Evolutionary conservation across 2,797 vertebrate genomes (phyloP).

Genomic region (Mormyrops attenuatus): DNA sequence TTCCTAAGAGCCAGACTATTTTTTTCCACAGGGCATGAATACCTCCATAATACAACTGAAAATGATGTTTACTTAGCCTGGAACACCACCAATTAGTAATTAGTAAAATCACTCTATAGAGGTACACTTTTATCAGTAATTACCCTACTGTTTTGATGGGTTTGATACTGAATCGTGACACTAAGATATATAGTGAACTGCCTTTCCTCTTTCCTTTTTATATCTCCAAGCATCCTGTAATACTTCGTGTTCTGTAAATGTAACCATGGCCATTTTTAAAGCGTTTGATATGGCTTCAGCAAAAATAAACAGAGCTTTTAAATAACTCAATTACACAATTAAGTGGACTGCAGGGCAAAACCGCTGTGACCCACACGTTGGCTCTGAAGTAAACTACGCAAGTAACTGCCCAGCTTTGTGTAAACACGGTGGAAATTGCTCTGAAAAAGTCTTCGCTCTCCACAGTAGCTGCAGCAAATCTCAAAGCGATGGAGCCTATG

Average conservation of each 20-base stretch:
- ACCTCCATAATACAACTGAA: constrained; percentile 12
- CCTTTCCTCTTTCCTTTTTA: constrained; percentile 27
- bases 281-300: constrained; percentile 40
- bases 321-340: constrained; percentile 42
- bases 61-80: constrained; percentile 20
- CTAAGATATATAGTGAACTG: constrained; percentile 22
- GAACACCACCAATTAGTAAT: constrained; percentile 27
- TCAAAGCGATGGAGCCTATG: constrained; percentile 35
- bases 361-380: constrained; percentile 35
- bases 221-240: constrained; percentile 32
- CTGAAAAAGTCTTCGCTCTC: constrained; percentile 38
- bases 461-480: constrained; percentile 37
- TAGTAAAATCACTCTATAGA: constrained; percentile 20
- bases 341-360: constrained; percentile 38
- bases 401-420: constrained; percentile 39
- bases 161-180: constrained; percentile 27
- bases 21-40: not conserved
- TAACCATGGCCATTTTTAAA: constrained; percentile 40
- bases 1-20: constrained; percentile 5
- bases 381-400: constrained; percentile 41
- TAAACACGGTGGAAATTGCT: constrained; percentile 43
- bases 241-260: constrained; percentile 32
- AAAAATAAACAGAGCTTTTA: constrained; percentile 49
- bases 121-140: constrained; percentile 23
- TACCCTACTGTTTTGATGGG: constrained; percentile 23